phyloP scores from a whole-genome alignment of 2,113 vertebrate genomes.

The Aspidoscelis tigris region DNA sequence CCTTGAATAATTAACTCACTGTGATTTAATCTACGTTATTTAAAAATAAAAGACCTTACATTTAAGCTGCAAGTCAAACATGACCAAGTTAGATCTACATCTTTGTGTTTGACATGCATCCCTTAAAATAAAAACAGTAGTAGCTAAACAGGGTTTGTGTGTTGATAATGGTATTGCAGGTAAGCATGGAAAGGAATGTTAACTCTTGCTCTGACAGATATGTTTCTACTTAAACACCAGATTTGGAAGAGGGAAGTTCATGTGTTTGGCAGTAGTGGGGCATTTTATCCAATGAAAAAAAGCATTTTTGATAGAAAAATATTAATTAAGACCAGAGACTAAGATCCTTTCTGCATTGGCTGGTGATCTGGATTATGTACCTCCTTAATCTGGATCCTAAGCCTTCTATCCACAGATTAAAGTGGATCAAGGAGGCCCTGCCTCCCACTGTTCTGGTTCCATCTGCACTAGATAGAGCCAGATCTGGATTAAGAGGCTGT shows the following conservation, averaged over 20 bases:
- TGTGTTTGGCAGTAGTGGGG: background rate
- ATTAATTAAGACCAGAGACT: too few species aligned
- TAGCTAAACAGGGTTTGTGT: background rate
- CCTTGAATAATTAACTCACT: background rate
- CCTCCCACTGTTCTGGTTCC: too few species aligned
- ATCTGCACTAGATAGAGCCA: too few species aligned
- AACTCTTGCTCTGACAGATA: background rate
- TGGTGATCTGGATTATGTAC: too few species aligned
- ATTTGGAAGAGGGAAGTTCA: background rate
- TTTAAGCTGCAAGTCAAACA: constrained; percentile 28
- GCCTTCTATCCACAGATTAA: too few species aligned
- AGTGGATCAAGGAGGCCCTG: too few species aligned
- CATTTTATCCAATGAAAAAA: background rate
- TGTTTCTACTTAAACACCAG: background rate
- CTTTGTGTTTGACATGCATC: background rate
- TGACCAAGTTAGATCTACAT: background rate
- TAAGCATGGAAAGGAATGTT: background rate
- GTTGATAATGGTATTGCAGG: background rate
- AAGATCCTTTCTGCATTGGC: too few species aligned
- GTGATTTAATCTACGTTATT: background rate
- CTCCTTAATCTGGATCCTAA: too few species aligned
- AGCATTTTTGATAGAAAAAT: too few species aligned
- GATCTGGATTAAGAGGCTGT: too few species aligned
- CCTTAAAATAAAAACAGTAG: background rate
- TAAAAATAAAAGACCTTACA: background rate